Evolutionary conservation across 2,888 invertebrate genomes (phyloP), one percentile per base, ranked within the genome.

Genomic region (Ctena decussata): DNA sequence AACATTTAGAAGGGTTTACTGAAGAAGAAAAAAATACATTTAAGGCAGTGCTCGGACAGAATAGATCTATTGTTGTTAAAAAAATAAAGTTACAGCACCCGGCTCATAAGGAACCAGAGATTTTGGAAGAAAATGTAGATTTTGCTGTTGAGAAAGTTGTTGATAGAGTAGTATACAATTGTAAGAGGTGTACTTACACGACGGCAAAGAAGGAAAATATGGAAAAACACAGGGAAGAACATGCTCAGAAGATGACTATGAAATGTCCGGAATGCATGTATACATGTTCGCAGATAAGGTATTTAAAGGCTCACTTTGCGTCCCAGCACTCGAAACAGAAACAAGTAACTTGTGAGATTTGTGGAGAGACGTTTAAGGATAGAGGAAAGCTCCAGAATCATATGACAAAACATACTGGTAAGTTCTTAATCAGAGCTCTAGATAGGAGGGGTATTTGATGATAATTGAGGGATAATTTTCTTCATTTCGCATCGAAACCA

Each of bases 1-100:
- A 88, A 21, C 75, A 57, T n/a, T 60, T 86, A 27, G 73, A 77
- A 3, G 81, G 83, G 12, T 80, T 80, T 15, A 79, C 84, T 18
- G 85, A 86, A 39, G 82, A 84, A 27, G 77, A 84, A 69, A 88
- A 85, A 57, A 73, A 79, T 30, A 69, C 76, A 5, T 70, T 82
- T 49, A 88, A 84, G 53, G 84, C 80, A 49, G 85, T 88, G 11
- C 30, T 86, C 27, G 85, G 84, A 8, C 79, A 79, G 41, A 79
- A 72, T 65, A 79, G 82, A 27, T 86, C 85, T 70, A 84, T 88
- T 21, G 72, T 82, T 82, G 88, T 88, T n/a, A 88, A 88, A 49
- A 88, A 88, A 69, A 84, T 85, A 74, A 85, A 81, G 37, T 46
- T 82, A 30, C 11, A 72, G 44, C 72, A 72, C 35, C 65, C 65